Evolutionary conservation across 2,797 vertebrate species (phyloP), one percentile per base, ranked within the genome.

Genomic region (Scomberomorus guttatus): DNA sequence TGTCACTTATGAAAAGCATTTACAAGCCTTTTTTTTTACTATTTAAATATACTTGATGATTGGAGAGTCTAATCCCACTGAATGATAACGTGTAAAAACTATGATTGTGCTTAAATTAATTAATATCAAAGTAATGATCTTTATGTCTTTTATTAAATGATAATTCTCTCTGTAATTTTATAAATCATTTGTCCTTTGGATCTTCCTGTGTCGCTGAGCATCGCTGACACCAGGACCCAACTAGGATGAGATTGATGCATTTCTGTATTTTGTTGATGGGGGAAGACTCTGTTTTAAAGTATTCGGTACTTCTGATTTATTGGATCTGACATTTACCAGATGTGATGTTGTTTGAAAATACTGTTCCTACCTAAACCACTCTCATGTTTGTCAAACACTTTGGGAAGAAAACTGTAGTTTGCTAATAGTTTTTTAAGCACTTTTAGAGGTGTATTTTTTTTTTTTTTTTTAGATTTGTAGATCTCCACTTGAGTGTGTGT

Each of bases 41-140:
- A 4, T 59, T 56, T 37, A 6, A 60, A 59, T 34, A 50, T 25
- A 57, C 32, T 54, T 22, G 8, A 11, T 25, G 39, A 55, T 63
- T 50, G 2, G 39, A 76, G 22, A 61, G 14, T 29, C 25, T 77
- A 63, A 76, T 73, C 55, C 1, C 54, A 52, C 50, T 32, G 32
- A 69, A 32, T 56, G 39, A 3, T 57, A 62, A 67, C 46, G 6
- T 75, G 59, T 24, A n/a, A 10, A 60, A 60, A 58, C 6, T 59
- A 50, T 48, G 17, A 78, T 55, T 68, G 82, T 90, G 90, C 90
- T 91, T 90, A 79, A 60, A 81, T 6, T 14, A 42, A 42, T 42
- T 42, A 42, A 60, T 39, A 17, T 67, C 39, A 17, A 44, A 42
- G 2, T 52, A 76, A 69, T 79, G 34, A 20, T 20, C 6, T 8